Evolutionary conservation across 2,113 vertebrate species (phyloP).

Genomic region (Neomonachus schauinslandi): DNA sequence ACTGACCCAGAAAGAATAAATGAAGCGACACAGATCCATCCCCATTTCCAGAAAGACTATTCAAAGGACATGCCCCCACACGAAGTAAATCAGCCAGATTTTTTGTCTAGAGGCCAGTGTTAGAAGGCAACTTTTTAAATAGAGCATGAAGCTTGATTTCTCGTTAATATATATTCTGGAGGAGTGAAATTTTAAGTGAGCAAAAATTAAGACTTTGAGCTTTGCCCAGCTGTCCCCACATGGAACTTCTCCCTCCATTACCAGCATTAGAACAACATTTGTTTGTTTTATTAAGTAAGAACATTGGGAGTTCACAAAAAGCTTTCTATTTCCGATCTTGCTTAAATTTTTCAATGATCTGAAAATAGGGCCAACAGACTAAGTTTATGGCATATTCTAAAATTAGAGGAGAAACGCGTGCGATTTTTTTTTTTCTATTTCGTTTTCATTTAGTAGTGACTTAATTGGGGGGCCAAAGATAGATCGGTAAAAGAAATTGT

Average conservation of each 20-base stretch:
- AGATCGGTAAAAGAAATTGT: slow-evolving; percentile 4
- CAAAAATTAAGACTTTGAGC: background rate
- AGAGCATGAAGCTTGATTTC: background rate
- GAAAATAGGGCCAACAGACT: background rate
- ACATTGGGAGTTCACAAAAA: background rate
- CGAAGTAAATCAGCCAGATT: background rate
- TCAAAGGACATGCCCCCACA: background rate
- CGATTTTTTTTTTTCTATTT: background rate
- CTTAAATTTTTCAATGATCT: slow-evolving; percentile 37
- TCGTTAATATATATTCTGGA: slow-evolving; percentile 17
- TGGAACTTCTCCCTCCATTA: background rate
- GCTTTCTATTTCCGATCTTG: background rate
- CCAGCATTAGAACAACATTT: background rate
- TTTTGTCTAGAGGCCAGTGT: background rate
- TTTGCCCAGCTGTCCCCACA: background rate
- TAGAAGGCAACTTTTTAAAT: background rate
- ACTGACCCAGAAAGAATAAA: background rate
- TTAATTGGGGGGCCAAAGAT: slow-evolving; percentile 38
- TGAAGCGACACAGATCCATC: background rate
- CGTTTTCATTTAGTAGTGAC: slow-evolving; percentile 28
- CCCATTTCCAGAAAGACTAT: background rate
- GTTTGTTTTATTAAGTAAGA: slow-evolving; percentile 26
- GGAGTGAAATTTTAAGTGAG: background rate
- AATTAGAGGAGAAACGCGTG: slow-evolving; percentile 35
- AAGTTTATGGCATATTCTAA: slow-evolving; percentile 27